Evolutionary conservation across 2,797 vertebrate genomes (phyloP).

Genomic region (Anguilla obscura): DNA sequence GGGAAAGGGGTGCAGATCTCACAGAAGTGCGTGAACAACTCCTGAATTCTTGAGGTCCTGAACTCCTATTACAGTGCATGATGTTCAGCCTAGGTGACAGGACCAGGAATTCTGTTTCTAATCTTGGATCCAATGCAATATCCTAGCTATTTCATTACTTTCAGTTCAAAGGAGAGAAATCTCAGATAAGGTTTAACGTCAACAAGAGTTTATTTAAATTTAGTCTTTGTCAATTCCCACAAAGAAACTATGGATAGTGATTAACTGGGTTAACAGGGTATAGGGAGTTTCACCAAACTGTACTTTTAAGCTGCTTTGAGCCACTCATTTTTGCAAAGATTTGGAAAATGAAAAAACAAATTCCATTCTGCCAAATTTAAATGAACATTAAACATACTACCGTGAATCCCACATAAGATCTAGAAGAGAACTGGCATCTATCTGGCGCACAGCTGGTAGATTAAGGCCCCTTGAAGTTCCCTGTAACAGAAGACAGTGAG

Average conservation of each 20-base stretch:
- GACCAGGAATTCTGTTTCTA: slow-evolving; percentile 27
- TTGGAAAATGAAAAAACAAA: neutral
- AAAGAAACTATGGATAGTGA: neutral
- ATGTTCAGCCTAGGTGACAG: slow-evolving; percentile 18
- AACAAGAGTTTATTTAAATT: slow-evolving; percentile 14
- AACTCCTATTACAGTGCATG: slow-evolving; percentile 11
- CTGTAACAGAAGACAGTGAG: neutral
- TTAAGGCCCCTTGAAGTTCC: neutral
- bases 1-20: neutral
- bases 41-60: neutral
- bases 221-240: neutral
- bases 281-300: neutral
- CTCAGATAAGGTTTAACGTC: neutral
- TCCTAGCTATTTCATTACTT: slow-evolving; percentile 21
- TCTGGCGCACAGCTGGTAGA: neutral
- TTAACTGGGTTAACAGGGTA: neutral
- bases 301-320: neutral
- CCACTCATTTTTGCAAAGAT: neutral
- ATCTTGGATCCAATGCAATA: slow-evolving; percentile 14
- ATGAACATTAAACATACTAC: neutral
- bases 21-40: neutral
- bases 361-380: neutral
- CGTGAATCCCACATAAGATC: neutral
- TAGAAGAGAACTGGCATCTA: neutral
- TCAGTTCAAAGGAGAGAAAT: slow-evolving; percentile 26